These are phyloP conservation scores for Ia io DNA, from an alignment of 2,113 vertebrate species.

Conservation along the genomic window DNA sequence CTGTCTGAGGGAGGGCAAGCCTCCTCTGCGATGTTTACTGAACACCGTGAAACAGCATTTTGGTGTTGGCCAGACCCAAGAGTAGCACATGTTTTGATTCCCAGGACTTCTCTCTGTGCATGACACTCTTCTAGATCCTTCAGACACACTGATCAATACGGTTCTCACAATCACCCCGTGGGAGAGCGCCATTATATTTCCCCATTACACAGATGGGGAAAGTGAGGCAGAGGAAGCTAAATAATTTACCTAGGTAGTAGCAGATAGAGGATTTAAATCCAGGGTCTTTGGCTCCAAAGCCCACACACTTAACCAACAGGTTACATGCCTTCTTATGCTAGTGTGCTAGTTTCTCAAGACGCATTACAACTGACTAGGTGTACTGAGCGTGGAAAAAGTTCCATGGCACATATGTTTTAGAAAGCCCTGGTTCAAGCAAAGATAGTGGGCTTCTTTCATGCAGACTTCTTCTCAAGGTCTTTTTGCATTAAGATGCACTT, in stretches of 20 bases:
- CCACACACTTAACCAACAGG: neutral
- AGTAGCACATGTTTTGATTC: neutral
- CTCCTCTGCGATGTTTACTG: neutral
- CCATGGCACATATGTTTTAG: neutral
- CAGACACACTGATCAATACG: neutral
- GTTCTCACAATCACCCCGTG: neutral
- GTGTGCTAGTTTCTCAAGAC: neutral
- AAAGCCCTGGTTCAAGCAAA: neutral
- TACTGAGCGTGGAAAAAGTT: neutral
- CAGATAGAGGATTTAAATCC: neutral
- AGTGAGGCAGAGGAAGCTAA: neutral
- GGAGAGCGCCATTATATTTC: neutral
- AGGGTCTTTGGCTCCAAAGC: neutral
- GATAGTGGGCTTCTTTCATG: neutral
- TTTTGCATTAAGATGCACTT: neutral
- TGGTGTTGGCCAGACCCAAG: neutral
- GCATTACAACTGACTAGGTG: neutral
- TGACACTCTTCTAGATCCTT: neutral
- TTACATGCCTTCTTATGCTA: neutral
- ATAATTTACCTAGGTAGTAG: neutral
- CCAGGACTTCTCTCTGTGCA: neutral
- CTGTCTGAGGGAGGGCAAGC: neutral
- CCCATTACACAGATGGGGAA: neutral
- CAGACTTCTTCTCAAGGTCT: neutral
- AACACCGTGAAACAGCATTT: neutral